Percentiles rank a stretch among this genome's conserved stretches.
These are phyloP conservation scores for Anolis sagrei DNA, from an alignment of 2,113 vertebrate species.

Conservation along the genomic window DNA sequence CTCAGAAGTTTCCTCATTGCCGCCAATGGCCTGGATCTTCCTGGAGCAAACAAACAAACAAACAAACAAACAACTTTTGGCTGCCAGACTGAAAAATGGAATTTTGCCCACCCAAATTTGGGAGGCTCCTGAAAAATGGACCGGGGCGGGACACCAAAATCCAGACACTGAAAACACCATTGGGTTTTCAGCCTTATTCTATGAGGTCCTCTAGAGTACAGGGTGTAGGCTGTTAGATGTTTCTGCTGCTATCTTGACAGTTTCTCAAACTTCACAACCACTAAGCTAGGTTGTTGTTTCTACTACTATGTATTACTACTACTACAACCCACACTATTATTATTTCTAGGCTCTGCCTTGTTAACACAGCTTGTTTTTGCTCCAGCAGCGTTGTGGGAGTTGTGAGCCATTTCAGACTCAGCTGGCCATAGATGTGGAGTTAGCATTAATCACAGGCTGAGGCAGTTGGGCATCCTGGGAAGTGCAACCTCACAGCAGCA, in stretches of 20 bases:
- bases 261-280: background rate
- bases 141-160: too few relatives aligned
- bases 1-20: too few relatives aligned
- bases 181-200: too few relatives aligned
- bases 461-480: constrained; percentile 15
- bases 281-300: background rate
- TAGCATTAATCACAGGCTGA: constrained; percentile 26
- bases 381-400: background rate
- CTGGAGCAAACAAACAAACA: too few relatives aligned
- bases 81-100: too few relatives aligned
- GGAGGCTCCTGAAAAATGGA: too few relatives aligned
- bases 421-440: background rate
- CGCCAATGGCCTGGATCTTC: too few relatives aligned
- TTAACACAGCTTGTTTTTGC: background rate
- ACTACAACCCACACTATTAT: too few relatives aligned
- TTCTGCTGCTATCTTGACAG: background rate
- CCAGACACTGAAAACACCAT: too few relatives aligned
- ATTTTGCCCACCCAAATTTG: too few relatives aligned
- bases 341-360: background rate
- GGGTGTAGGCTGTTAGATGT: background rate
- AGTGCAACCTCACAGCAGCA: background rate
- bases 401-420: background rate
- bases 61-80: too few relatives aligned
- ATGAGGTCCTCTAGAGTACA: background rate
- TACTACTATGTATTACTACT: background rate